phyloP scores from a whole-genome alignment of 2,113 vertebrate genomes.

The Ursus arctos region DNA sequence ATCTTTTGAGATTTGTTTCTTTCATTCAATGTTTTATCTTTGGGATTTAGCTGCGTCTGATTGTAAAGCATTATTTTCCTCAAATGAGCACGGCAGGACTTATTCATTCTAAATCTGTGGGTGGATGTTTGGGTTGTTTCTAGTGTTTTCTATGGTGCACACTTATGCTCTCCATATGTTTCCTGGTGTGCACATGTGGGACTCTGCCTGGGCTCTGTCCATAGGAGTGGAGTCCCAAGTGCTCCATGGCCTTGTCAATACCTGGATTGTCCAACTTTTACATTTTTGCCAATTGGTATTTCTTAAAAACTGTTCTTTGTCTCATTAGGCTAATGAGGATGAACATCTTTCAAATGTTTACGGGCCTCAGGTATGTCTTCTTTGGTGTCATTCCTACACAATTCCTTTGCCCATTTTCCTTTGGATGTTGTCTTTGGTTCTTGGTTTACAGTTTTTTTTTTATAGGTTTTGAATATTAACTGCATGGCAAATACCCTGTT shows the following conservation, averaged over 20 bases:
- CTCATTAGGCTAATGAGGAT: background rate
- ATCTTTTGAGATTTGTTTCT: conserved; percentile 1
- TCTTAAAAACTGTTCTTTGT: background rate
- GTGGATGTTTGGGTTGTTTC: background rate
- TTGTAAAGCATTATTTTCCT: background rate
- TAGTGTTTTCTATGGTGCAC: background rate
- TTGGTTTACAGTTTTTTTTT: background rate
- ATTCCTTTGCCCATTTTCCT: background rate
- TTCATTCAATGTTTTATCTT: background rate
- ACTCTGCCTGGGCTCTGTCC: background rate
- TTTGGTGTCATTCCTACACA: background rate
- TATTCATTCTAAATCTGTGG: background rate
- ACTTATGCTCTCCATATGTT: background rate
- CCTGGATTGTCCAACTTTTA: background rate
- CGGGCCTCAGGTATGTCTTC: background rate
- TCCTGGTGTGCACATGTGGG: background rate
- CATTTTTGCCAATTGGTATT: background rate
- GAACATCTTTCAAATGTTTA: background rate
- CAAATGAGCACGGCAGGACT: background rate
- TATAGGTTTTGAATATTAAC: conserved; percentile 18
- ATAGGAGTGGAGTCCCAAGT: background rate
- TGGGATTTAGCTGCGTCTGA: conserved; percentile 1
- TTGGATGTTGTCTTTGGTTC: background rate
- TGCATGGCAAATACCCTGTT: background rate
- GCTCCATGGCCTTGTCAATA: background rate